Percentiles rank a stretch among this genome's conserved stretches.
These are phyloP conservation scores for Amitus sp. DNA, from an alignment of 2,888 invertebrate species.

Conservation along the genomic window DNA sequence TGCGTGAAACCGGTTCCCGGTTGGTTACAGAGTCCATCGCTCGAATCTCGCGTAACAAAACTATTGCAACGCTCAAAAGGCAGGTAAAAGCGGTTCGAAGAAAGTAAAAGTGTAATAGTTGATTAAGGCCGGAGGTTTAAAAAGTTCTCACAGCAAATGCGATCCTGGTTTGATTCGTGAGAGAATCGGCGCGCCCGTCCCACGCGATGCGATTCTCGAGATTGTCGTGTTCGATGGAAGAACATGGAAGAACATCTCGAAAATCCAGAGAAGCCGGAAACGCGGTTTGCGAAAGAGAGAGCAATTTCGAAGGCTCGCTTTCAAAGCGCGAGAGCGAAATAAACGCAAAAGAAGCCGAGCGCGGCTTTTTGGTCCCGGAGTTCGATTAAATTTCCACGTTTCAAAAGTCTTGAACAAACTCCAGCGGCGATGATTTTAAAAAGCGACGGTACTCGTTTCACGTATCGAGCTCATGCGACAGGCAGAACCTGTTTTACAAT, in stretches of 20 bases:
- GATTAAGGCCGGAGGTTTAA: constrained; percentile 22
- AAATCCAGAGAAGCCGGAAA: constrained; percentile 42
- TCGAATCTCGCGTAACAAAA: no score
- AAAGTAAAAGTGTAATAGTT: constrained; percentile 34
- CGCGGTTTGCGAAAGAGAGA: constrained; percentile 30
- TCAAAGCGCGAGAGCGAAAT: no score
- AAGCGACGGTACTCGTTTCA: constrained; percentile 20
- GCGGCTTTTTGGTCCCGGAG: no score
- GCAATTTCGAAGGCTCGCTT: no score
- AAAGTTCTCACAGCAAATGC: constrained; percentile 44
- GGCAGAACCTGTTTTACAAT: constrained; percentile 35
- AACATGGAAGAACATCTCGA: constrained; percentile 1
- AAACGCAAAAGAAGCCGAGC: no score
- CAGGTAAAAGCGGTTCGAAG: constrained; percentile 9
- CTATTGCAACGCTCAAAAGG: no score
- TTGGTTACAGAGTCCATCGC: no score
- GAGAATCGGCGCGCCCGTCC: constrained; percentile 39
- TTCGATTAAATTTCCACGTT: no score
- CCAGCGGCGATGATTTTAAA: not conserved
- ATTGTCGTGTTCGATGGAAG: constrained; percentile 24
- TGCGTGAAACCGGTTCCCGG: no score
- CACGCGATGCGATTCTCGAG: constrained; percentile 36
- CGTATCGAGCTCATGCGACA: constrained; percentile 29
- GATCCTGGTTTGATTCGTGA: constrained; percentile 33
- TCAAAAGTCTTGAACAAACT: not conserved